These are phyloP conservation scores for Ypsolopha sequella DNA, from an alignment of 2,888 invertebrate genomes.

Conservation along the genomic window DNA sequence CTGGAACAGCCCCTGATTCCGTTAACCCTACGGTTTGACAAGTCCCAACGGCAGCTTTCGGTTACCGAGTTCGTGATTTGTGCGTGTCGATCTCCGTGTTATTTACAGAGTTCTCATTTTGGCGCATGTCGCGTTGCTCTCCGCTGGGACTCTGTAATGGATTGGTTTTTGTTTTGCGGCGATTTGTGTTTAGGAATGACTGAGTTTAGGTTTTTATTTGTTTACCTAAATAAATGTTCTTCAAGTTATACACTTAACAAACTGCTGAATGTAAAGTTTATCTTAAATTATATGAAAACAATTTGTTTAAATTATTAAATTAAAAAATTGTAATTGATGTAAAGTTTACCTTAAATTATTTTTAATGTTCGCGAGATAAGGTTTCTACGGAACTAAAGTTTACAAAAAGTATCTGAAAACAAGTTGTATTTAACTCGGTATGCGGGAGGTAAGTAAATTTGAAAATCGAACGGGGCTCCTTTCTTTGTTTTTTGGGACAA, in stretches of 20 bases:
- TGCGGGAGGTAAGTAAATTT: no score
- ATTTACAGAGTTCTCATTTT: conserved; percentile 1
- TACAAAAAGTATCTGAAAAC: no score
- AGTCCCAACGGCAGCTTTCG: background rate
- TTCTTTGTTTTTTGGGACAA: no score
- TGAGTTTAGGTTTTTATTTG: background rate
- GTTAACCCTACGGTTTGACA: background rate
- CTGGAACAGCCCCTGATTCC: no score
- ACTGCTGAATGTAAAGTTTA: background rate
- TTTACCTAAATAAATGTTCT: background rate
- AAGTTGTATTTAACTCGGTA: no score
- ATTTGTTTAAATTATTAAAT: no score
- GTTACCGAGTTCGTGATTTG: conserved; percentile 1
- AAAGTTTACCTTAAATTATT: no score
- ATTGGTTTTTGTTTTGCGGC: background rate
- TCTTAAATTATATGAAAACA: no score
- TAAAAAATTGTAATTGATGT: no score
- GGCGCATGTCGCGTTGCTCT: background rate
- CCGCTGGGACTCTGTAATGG: background rate
- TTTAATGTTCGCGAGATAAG: no score
- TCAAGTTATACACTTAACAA: background rate
- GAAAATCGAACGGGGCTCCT: no score
- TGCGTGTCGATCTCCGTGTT: conserved; percentile 1
- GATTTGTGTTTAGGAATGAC: background rate
- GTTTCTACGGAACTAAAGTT: no score